These are phyloP conservation scores for Drosophila prostipennis DNA, from an alignment of 2,888 invertebrate genomes.

Conservation along the genomic window DNA sequence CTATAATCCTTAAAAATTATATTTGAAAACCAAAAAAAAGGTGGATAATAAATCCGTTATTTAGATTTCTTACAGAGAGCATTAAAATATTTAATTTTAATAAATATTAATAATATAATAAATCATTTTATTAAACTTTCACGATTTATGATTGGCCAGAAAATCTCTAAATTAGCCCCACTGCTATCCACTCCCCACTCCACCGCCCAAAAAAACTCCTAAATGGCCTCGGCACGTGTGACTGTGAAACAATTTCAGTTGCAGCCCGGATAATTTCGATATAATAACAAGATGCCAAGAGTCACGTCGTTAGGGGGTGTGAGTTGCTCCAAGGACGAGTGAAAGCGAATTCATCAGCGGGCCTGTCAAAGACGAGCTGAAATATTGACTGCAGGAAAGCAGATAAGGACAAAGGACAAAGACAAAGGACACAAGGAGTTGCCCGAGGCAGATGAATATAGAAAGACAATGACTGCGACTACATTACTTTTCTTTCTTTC, in stretches of 20 bases:
- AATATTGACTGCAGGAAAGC: slow-evolving; percentile 60
- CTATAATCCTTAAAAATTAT: no score
- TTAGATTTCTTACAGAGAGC: no score
- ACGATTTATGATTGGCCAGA: neutral
- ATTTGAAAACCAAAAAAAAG: no score
- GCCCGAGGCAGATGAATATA: slow-evolving; percentile 49
- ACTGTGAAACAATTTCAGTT: slow-evolving; percentile 64
- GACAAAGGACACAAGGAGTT: slow-evolving; percentile 47
- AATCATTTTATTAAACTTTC: no score
- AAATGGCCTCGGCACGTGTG: slow-evolving; percentile 59
- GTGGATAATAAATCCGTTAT: no score
- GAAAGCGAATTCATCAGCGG: slow-evolving; percentile 67
- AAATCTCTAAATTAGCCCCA: slow-evolving; percentile 17
- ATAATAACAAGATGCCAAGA: slow-evolving; percentile 69
- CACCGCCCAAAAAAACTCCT: slow-evolving; percentile 11
- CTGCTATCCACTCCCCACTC: neutral
- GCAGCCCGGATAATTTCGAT: slow-evolving; percentile 66
- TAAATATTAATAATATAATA: no score
- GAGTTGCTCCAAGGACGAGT: slow-evolving; percentile 20
- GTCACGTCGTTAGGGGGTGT: slow-evolving; percentile 66
- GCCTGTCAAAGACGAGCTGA: slow-evolving; percentile 37
- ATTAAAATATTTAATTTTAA: no score
- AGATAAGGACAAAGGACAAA: slow-evolving; percentile 25
- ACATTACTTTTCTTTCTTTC: slow-evolving; percentile 12
- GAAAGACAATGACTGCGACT: slow-evolving; percentile 37